A percentile compares a stretch with the other conserved stretches of the same genome.
phyloP scores from a whole-genome alignment of 2,797 vertebrate species.

The Rousettus madagascariensis region DNA sequence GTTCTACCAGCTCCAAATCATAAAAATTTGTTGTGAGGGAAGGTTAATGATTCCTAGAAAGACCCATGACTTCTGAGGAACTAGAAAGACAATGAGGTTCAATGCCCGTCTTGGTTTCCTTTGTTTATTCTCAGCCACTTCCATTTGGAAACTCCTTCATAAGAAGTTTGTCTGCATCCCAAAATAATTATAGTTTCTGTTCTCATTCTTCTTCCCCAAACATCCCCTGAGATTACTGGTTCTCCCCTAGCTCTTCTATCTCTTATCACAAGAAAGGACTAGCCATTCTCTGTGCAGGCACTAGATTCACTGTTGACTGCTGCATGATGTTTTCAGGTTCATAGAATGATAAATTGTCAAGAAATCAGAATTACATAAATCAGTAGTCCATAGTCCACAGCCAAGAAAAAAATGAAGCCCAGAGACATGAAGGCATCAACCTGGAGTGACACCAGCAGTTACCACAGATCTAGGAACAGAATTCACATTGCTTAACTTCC shows the following conservation, averaged over 20 bases:
- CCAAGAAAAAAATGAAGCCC: background rate
- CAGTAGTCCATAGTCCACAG: fast-evolving
- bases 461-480: background rate
- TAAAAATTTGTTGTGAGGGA: background rate
- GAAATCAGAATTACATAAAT: background rate
- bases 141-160: background rate
- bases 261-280: background rate
- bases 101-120: background rate
- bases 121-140: background rate
- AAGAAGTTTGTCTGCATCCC: background rate
- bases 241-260: background rate
- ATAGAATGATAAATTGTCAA: background rate
- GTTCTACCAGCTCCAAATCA: background rate
- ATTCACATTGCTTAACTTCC: background rate
- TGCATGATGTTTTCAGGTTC: background rate
- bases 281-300: background rate
- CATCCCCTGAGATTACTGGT: background rate
- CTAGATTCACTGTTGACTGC: background rate
- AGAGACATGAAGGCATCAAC: background rate
- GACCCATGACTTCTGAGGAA: background rate
- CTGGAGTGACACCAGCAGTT: background rate
- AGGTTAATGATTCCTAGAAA: background rate
- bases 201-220: background rate
- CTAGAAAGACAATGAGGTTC: no score
- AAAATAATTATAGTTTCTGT: background rate